phyloP scores from a whole-genome alignment of 1,140 invertebrate genomes.

The Goniozus legneri region DNA sequence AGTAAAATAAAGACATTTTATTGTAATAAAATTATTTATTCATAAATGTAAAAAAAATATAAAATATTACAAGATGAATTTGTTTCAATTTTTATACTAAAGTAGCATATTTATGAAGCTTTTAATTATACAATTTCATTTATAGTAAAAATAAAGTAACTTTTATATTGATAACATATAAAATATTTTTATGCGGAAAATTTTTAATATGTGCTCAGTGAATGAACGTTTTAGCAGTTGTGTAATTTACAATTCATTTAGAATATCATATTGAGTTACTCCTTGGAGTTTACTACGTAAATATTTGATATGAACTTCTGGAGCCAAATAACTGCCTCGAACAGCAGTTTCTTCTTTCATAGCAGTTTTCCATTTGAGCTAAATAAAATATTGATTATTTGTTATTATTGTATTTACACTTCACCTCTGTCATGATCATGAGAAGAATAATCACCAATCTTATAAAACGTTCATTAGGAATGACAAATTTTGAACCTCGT shows the following conservation, averaged over 20 bases:
- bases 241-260: conserved; percentile 28
- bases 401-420: conserved; percentile 1
- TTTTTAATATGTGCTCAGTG: background rate
- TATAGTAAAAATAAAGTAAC: background rate
- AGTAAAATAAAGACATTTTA: no score
- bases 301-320: conserved; percentile 70
- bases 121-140: background rate
- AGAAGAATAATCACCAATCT: conserved; percentile 46
- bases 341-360: conserved; percentile 72
- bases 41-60: background rate
- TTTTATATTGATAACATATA: background rate
- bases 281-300: conserved; percentile 64
- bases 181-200: background rate
- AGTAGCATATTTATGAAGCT: background rate
- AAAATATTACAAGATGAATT: background rate
- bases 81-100: background rate
- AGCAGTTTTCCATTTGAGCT: conserved; percentile 66
- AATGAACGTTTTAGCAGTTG: background rate
- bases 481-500: conserved; percentile 57
- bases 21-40: background rate
- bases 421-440: background rate
- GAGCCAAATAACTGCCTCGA: conserved; percentile 62
- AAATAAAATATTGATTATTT: conserved; percentile 28
- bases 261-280: conserved; percentile 66
- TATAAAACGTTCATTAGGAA: conserved; percentile 48